These are phyloP conservation scores for Sakesphorus luctuosus DNA, from an alignment of 2,113 vertebrate species.

Conservation along the genomic window DNA sequence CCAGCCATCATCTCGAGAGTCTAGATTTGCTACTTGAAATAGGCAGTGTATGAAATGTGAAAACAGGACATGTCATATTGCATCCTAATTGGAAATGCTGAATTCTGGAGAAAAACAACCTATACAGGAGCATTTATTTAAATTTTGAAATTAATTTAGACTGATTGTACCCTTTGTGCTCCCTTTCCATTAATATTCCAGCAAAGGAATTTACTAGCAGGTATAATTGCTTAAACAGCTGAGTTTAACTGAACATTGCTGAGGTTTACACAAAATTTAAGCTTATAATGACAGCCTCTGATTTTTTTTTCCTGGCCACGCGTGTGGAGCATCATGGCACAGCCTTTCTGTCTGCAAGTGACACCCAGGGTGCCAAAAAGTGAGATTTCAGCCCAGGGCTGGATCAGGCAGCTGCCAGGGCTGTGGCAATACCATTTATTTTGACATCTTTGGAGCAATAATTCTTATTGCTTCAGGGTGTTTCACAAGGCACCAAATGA, in stretches of 20 bases:
- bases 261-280: not conserved
- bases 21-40: slow-evolving; percentile 46
- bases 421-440: not conserved
- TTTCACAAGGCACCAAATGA: not conserved
- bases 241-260: not conserved
- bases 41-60: slow-evolving; percentile 16
- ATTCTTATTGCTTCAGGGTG: not conserved
- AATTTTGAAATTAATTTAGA: slow-evolving; percentile 24
- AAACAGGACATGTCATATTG: slow-evolving; percentile 45
- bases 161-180: not conserved
- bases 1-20: slow-evolving; percentile 46
- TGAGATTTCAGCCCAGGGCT: accelerated
- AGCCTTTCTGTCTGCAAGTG: not conserved
- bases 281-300: not conserved
- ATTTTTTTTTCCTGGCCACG: not conserved
- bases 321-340: not conserved
- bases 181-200: slow-evolving; percentile 16
- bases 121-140: not conserved
- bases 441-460: not conserved
- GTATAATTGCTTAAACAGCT: not conserved
- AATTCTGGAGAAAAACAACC: slow-evolving; percentile 33
- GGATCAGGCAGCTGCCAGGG: not conserved
- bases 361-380: not conserved
- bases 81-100: slow-evolving; percentile 49
- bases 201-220: slow-evolving; percentile 11